Evolutionary conservation across 2,888 invertebrate species (phyloP).

Genomic region (Apoderus coryli): DNA sequence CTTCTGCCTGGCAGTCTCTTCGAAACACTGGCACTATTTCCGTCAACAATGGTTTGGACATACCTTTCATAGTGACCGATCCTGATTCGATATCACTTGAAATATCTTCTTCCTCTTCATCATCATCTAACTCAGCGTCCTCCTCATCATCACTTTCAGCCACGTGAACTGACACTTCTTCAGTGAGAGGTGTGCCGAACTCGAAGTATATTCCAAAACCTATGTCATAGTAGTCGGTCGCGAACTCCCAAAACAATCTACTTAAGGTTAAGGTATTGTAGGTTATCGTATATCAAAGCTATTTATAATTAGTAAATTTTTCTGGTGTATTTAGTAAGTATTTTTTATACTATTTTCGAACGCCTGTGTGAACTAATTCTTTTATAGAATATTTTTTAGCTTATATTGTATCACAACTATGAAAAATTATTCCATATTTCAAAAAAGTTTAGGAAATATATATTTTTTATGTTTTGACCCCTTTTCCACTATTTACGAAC

Average conservation of each 20-base stretch:
- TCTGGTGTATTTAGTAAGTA: too few species aligned
- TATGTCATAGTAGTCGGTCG: constrained; percentile 95
- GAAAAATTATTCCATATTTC: too few species aligned
- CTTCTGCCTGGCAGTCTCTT: constrained; percentile 91
- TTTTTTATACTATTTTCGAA: too few species aligned
- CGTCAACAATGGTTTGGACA: constrained; percentile 54
- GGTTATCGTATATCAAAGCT: too few species aligned
- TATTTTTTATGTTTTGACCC: too few species aligned
- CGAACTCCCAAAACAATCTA: constrained; percentile 98
- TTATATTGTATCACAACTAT: too few species aligned
- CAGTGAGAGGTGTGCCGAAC: constrained; percentile 80
- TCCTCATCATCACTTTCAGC: constrained; percentile 92
- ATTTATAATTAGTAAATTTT: too few species aligned
- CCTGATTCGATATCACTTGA: constrained; percentile 47
- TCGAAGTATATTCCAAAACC: constrained; percentile 97
- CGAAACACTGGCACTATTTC: constrained; percentile 90
- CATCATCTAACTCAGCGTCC: constrained; percentile 50
- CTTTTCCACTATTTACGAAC: too few species aligned
- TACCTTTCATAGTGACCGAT: constrained; percentile 18
- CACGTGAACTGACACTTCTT: constrained; percentile 84
- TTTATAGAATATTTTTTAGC: too few species aligned
- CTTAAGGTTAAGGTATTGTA: too few species aligned
- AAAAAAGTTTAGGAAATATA: too few species aligned
- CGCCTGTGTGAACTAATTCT: too few species aligned
- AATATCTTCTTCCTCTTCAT: constrained; percentile 39